Base-by-base conservation (phyloP, 2,113 vertebrate genomes). In the Bambusicola thoracicus region DNA sequence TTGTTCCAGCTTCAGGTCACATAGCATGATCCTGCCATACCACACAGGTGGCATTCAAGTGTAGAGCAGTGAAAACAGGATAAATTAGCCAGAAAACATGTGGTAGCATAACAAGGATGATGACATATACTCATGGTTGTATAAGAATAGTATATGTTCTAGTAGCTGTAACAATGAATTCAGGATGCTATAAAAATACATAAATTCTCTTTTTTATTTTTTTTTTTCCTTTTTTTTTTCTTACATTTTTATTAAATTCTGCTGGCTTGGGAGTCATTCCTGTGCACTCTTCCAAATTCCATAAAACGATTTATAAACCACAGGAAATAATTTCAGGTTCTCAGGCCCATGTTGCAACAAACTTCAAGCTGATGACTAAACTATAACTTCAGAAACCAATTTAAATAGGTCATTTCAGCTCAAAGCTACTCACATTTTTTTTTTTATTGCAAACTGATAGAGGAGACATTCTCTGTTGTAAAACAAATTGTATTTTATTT, bases 321-420 rank as follows among this genome's bases (percentile, higher is more conserved):
- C 49, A 90, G 78, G 55, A 83, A 93, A 87, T 87, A 1, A 83
- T 85, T 96, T 90, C 80, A 85, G 40, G 41, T 80, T 74, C 82
- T 91, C 76, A 91, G 55, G 38, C 30, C 59, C 49, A 16, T 56
- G 30, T 90, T 95, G 48, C 68, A 85, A 74, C 51, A 83, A 91
- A 85, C 81, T 82, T 72, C 24, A 51, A 87, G 84, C 17, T 90
- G 81, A 85, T 91, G 61, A 29, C 65, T 86, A 38, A 93, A 90
- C 40, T 90, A 66, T 67, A 85, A 81, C 65, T 92, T 82, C 41
- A 38, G 68, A 95, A 94, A 89, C 61, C 82, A 94, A 91, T 96
- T 95, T 89, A 85, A 95, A 92, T 55, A 69, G 70, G 70, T 43
- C 59, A 75, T 93, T 95, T 96, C 75, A 90, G 48, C 51, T 76